These are phyloP conservation scores for Heliornis fulica DNA, from an alignment of 2,113 vertebrate genomes.

Conservation along the genomic window DNA sequence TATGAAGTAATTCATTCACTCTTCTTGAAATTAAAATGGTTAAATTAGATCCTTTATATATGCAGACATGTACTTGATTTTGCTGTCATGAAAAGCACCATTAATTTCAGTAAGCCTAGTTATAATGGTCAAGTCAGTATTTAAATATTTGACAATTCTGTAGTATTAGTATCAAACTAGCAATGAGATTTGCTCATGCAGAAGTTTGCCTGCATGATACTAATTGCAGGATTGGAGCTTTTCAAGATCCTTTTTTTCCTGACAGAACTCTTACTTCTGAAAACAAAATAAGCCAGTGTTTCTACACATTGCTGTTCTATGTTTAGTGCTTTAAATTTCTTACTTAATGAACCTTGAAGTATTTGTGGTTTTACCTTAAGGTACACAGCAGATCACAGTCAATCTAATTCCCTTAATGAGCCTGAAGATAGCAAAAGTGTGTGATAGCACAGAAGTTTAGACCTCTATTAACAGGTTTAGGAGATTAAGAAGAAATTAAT, in stretches of 20 bases:
- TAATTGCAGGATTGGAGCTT: neutral
- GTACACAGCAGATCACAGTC: neutral
- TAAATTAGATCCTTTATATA: neutral
- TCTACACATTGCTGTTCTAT: neutral
- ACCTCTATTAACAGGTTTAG: neutral
- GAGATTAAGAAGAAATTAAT: neutral
- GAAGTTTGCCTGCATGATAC: neutral
- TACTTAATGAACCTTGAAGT: constrained; percentile 35
- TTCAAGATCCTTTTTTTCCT: neutral
- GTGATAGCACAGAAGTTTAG: neutral
- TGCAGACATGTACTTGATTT: neutral
- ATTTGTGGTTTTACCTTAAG: constrained; percentile 51
- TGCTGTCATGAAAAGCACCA: neutral
- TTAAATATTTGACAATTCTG: neutral
- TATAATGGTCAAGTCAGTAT: neutral
- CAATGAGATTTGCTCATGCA: neutral
- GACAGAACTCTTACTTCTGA: constrained; percentile 8
- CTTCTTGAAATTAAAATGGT: neutral
- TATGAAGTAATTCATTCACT: neutral
- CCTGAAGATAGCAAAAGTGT: neutral
- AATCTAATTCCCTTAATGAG: neutral
- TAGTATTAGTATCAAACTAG: neutral
- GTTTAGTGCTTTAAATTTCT: constrained; percentile 24
- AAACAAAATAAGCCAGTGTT: constrained; percentile 1
- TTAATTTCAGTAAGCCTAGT: neutral